phyloP scores from a whole-genome alignment of 2,113 vertebrate species.

The Cheirogaleus medius region DNA sequence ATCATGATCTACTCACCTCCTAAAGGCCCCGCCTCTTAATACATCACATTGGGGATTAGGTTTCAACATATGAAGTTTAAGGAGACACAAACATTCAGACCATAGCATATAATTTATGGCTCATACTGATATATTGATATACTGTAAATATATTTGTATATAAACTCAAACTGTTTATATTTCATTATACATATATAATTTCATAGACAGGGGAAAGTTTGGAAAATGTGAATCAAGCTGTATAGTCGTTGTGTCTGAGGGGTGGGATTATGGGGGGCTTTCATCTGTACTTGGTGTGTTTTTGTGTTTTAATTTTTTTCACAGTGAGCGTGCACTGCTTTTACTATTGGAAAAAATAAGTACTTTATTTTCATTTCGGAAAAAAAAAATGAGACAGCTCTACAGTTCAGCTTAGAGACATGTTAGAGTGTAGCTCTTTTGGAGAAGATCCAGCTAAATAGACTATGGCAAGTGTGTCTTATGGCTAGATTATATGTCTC shows the following conservation, averaged over 20 bases:
- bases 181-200: not conserved
- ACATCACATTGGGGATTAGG: not conserved
- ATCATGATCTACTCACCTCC: not conserved
- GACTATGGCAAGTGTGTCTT: not conserved
- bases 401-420: constrained; percentile 14
- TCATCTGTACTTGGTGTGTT: not conserved
- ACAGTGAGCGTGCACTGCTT: not conserved
- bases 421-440: constrained; percentile 29
- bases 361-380: constrained; percentile 19
- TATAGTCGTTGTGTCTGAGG: not conserved
- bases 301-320: constrained; percentile 49
- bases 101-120: not conserved
- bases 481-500: constrained; percentile 39
- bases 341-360: constrained; percentile 32
- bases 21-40: not conserved
- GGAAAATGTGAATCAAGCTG: not conserved
- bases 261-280: not conserved
- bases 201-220: not conserved
- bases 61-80: not conserved
- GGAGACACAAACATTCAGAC: not conserved
- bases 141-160: not conserved
- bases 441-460: constrained; percentile 38
- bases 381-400: constrained; percentile 28
- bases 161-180: not conserved
- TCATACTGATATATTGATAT: not conserved